phyloP scores from a whole-genome alignment of 2,888 invertebrate species.

The Leptinotarsa tumamoca region DNA sequence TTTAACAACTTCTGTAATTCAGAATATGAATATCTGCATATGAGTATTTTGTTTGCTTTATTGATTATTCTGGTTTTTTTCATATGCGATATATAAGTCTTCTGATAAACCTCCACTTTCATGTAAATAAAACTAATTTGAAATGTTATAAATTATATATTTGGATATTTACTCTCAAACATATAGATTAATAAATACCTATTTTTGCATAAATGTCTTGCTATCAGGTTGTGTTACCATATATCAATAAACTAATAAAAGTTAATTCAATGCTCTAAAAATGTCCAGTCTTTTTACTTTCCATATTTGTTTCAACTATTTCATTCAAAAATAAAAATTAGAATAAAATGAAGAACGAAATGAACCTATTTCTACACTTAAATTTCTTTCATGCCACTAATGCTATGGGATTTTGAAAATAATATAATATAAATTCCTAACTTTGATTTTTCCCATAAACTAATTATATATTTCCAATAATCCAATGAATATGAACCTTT shows the following conservation, averaged over 20 bases:
- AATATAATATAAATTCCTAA: background rate
- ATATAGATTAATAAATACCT: background rate
- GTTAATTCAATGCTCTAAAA: background rate
- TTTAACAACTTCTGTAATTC: no score
- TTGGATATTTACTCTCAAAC: background rate
- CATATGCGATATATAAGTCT: no score
- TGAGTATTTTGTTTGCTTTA: no score
- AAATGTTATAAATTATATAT: background rate
- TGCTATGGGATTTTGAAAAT: background rate
- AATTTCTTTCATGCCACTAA: background rate
- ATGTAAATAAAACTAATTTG: no score
- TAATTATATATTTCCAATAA: background rate
- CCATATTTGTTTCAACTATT: conserved; percentile 11
- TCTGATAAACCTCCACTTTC: no score
- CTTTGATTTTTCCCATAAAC: background rate
- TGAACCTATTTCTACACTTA: background rate
- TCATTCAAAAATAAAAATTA: conserved; percentile 2
- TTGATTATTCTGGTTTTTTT: no score
- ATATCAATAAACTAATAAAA: conserved; percentile 2
- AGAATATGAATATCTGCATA: no score
- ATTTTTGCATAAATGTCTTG: background rate
- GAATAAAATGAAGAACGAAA: background rate
- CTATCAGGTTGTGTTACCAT: background rate
- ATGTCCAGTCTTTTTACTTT: conserved; percentile 4
- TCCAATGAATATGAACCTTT: background rate